These are phyloP conservation scores for Eupithecia abbreviata DNA, from an alignment of 2,888 invertebrate genomes.

Conservation along the genomic window DNA sequence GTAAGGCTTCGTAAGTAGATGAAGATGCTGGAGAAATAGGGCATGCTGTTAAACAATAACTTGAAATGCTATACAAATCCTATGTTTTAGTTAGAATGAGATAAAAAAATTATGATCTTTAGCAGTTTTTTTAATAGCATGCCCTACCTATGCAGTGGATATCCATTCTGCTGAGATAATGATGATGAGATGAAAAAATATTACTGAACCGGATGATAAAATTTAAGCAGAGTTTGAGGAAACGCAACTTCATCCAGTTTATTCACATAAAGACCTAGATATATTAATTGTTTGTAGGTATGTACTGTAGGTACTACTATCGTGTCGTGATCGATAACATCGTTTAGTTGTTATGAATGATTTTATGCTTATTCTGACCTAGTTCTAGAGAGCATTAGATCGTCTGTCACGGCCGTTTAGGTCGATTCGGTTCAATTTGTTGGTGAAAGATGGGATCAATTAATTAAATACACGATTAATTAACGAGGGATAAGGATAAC, in stretches of 20 bases:
- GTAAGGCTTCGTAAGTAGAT: background rate
- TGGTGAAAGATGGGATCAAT: conserved; percentile 36
- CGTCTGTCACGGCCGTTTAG: conserved; percentile 59
- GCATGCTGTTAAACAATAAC: background rate
- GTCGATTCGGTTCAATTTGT: conserved; percentile 48
- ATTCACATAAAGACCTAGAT: background rate
- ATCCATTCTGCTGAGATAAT: background rate
- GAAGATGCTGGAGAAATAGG: background rate
- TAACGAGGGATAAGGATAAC: conserved; percentile 19
- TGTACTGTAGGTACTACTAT: background rate
- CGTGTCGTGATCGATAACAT: conserved; percentile 46
- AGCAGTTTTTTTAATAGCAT: background rate
- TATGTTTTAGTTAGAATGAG: background rate
- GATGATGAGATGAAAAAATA: background rate
- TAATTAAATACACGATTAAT: conserved; percentile 31
- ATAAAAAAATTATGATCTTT: background rate
- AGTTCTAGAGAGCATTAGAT: conserved; percentile 63
- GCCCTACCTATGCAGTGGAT: background rate
- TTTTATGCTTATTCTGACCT: conserved; percentile 68
- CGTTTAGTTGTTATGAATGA: conserved; percentile 49
- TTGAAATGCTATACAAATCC: background rate
- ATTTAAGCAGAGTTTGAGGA: background rate
- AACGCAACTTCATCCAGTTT: background rate
- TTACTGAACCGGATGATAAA: background rate
- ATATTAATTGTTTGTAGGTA: background rate